These are phyloP conservation scores for Heterotis niloticus DNA, from an alignment of 2,113 vertebrate species.

Conservation along the genomic window DNA sequence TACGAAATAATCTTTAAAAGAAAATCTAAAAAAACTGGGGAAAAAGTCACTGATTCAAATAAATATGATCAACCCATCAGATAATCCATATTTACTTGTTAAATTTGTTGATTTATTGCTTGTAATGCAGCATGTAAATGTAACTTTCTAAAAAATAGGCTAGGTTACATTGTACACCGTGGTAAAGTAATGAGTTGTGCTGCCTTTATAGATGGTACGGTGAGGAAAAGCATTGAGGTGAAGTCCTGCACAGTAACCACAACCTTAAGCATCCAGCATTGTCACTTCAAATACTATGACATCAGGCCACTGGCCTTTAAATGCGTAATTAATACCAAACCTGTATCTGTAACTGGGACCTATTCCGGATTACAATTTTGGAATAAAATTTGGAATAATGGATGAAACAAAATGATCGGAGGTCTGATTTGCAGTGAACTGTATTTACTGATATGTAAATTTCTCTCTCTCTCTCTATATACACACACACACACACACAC, in stretches of 20 bases:
- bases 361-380: constrained; percentile 24
- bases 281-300: constrained; percentile 27
- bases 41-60: background rate
- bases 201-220: constrained; percentile 23
- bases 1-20: constrained; percentile 3
- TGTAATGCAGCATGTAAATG: constrained; percentile 19
- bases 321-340: constrained; percentile 33
- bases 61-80: constrained; percentile 3
- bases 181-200: constrained; percentile 8
- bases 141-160: constrained; percentile 11
- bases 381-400: constrained; percentile 27
- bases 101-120: constrained; percentile 3
- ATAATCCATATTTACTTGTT: constrained; percentile 11
- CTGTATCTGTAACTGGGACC: constrained; percentile 32
- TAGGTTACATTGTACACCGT: constrained; percentile 22
- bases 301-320: constrained; percentile 35
- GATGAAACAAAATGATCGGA: constrained; percentile 28
- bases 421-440: constrained; percentile 35
- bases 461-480: constrained; percentile 26
- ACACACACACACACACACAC: constrained; percentile 33
- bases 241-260: constrained; percentile 36
- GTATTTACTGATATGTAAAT: constrained; percentile 14
- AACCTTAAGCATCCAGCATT: constrained; percentile 35
- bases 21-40: constrained; percentile 4
- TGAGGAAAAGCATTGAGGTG: constrained; percentile 38